These are phyloP conservation scores for Ardeotis arabs DNA, from an alignment of 2,113 vertebrate genomes.

Conservation along the genomic window DNA sequence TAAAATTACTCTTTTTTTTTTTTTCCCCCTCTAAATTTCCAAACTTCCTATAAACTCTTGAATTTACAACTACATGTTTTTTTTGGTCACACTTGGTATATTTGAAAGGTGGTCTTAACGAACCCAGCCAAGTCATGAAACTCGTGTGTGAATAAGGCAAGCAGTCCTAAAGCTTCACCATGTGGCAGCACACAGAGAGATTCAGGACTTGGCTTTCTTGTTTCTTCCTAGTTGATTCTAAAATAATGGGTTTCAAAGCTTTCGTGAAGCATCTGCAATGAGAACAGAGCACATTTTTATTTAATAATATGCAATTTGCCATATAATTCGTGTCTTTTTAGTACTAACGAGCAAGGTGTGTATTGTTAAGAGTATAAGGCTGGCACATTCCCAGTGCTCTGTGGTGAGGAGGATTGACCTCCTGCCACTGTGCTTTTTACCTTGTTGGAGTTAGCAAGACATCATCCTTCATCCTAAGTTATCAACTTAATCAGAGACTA, in stretches of 20 bases:
- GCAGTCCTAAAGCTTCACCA: background rate
- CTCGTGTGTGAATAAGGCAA: background rate
- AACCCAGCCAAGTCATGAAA: background rate
- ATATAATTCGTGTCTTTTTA: background rate
- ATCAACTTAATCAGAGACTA: background rate
- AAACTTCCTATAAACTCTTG: conserved; percentile 42
- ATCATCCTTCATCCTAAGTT: background rate
- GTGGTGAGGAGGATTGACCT: background rate
- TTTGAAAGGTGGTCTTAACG: background rate
- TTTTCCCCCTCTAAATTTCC: background rate
- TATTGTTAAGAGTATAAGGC: background rate
- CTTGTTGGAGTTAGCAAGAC: background rate
- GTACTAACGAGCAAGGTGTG: background rate
- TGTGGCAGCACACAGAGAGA: accelerated
- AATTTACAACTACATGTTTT: conserved; percentile 30
- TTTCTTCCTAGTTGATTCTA: background rate
- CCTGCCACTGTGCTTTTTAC: background rate
- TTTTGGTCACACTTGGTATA: background rate
- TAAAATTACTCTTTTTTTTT: background rate
- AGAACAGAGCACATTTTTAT: background rate
- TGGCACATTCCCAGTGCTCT: background rate
- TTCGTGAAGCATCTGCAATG: background rate
- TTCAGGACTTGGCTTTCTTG: background rate
- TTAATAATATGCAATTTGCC: background rate
- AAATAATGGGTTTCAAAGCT: background rate